Evolutionary conservation across 2,888 invertebrate species (phyloP).

Genomic region (Incurvaria masculella): DNA sequence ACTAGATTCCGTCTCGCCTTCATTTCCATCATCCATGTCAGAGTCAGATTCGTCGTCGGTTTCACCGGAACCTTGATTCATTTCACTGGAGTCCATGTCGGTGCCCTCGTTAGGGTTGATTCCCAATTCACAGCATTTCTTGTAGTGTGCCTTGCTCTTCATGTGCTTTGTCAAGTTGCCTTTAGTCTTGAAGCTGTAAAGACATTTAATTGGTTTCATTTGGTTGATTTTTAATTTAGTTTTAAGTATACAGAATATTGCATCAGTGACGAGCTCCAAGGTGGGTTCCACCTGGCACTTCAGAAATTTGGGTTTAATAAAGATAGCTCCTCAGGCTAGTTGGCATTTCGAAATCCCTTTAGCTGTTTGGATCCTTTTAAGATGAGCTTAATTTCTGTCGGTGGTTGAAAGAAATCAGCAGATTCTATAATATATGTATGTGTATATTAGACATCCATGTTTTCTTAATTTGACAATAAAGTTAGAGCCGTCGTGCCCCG

Average conservation of each 20-base stretch:
- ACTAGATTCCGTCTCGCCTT: constrained; percentile 63
- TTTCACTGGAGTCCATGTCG: constrained; percentile 56
- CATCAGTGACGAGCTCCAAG: background rate
- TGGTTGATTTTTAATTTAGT: background rate
- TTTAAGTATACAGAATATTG: background rate
- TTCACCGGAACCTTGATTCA: constrained; percentile 53
- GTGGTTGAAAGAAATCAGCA: too few relatives aligned
- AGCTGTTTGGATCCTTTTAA: too few relatives aligned
- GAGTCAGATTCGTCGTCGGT: constrained; percentile 65
- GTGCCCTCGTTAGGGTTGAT: constrained; percentile 73
- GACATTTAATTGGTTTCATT: constrained; percentile 8
- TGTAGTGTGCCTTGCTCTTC: constrained; percentile 97
- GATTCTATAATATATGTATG: too few relatives aligned
- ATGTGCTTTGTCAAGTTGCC: constrained; percentile 98
- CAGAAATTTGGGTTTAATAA: too few relatives aligned
- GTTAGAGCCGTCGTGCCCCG: too few relatives aligned
- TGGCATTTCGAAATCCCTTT: too few relatives aligned
- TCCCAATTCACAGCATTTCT: constrained; percentile 83
- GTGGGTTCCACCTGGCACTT: background rate
- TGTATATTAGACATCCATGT: too few relatives aligned
- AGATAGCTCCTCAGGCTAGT: too few relatives aligned
- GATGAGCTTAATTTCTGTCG: too few relatives aligned
- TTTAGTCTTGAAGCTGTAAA: constrained; percentile 92
- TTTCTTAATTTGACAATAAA: too few relatives aligned
- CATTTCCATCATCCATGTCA: constrained; percentile 61